These are phyloP conservation scores for Heterodera schachtii DNA, from an alignment of 1,140 invertebrate species.

Conservation along the genomic window DNA sequence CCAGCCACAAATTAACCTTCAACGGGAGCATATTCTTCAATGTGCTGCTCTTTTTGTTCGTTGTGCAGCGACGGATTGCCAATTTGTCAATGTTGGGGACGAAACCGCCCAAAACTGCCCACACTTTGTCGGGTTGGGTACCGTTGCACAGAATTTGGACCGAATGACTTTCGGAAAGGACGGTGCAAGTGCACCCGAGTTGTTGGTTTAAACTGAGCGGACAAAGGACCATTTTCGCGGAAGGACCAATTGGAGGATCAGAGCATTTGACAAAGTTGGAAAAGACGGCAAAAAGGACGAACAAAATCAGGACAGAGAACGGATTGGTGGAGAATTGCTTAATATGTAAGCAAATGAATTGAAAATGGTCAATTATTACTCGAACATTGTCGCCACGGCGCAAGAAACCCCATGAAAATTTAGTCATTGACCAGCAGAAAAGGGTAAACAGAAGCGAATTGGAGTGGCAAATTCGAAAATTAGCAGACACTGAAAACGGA, in stretches of 20 bases:
- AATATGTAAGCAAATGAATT: background rate
- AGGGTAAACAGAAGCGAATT: background rate
- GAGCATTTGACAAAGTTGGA: background rate
- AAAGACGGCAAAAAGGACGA: background rate
- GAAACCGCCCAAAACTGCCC: slow-evolving; percentile 10
- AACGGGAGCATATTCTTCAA: slow-evolving; percentile 2
- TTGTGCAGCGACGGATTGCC: slow-evolving; percentile 3
- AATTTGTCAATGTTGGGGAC: slow-evolving; percentile 9
- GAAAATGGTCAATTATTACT: background rate
- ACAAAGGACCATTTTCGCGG: background rate
- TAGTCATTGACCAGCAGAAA: slow-evolving; percentile 1
- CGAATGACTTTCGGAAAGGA: background rate
- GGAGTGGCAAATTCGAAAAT: background rate
- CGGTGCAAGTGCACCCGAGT: slow-evolving; percentile 15
- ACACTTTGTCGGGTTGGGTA: slow-evolving; percentile 19
- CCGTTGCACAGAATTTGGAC: slow-evolving; percentile 27
- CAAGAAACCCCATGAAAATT: background rate
- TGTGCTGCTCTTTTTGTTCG: slow-evolving; percentile 3
- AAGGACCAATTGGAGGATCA: background rate
- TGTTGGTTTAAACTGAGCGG: slow-evolving; percentile 19
- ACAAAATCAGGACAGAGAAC: background rate
- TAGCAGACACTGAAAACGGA: background rate
- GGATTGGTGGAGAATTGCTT: background rate
- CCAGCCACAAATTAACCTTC: background rate
- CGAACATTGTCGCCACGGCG: background rate